phyloP scores from a whole-genome alignment of 1,140 invertebrate genomes.

The Drosophila pallidifrons region DNA sequence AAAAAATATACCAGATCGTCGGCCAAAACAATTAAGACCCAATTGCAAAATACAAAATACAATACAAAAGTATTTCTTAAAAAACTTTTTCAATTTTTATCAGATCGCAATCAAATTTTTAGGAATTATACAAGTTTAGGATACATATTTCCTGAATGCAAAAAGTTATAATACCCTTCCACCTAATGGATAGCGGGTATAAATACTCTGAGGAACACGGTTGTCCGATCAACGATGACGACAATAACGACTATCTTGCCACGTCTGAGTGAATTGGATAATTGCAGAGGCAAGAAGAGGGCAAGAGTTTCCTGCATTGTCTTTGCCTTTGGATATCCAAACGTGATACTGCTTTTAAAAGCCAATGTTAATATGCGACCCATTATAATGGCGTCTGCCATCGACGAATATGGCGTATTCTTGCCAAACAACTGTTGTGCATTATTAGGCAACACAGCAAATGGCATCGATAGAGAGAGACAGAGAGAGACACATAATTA shows the following conservation, averaged over 20 bases:
- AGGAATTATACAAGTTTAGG: too few species aligned
- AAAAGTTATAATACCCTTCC: too few species aligned
- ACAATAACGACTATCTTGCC: constrained; percentile 43
- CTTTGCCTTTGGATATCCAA: constrained; percentile 22
- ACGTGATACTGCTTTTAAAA: constrained; percentile 56
- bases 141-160: too few species aligned
- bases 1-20: too few species aligned
- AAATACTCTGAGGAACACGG: constrained; percentile 7
- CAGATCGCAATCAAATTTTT: too few species aligned
- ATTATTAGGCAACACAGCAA: constrained; percentile 48
- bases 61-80: too few species aligned
- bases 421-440: constrained; percentile 62
- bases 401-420: background rate
- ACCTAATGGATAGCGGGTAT: too few species aligned
- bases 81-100: too few species aligned
- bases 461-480: background rate
- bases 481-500: constrained; percentile 21
- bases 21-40: too few species aligned
- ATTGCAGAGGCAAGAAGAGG: constrained; percentile 68
- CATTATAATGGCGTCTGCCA: constrained; percentile 24
- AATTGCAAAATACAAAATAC: too few species aligned
- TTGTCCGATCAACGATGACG: constrained; percentile 41
- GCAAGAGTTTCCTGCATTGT: constrained; percentile 34
- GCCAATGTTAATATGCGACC: constrained; percentile 41
- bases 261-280: constrained; percentile 78